phyloP scores from a whole-genome alignment of 2,888 invertebrate genomes.

The Hyalella azteca region DNA sequence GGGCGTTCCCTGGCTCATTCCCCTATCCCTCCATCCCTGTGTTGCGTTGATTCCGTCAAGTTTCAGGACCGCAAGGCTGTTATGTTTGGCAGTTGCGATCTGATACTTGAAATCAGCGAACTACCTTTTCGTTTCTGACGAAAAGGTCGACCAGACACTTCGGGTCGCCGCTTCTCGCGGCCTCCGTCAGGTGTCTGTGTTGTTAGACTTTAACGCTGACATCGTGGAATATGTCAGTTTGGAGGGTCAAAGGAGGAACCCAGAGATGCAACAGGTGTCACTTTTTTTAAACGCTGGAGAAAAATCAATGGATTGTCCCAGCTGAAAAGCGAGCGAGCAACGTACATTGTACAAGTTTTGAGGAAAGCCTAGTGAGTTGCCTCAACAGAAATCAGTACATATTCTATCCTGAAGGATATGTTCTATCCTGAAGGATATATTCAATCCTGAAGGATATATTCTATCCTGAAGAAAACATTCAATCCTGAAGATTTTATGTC shows the following conservation, averaged over 20 bases:
- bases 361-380: conserved; percentile 24
- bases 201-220: neutral
- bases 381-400: neutral
- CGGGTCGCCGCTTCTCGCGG: neutral
- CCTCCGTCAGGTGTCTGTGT: neutral
- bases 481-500: neutral
- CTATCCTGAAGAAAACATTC: neutral
- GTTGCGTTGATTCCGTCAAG: neutral
- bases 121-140: neutral
- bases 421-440: neutral
- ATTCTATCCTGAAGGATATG: neutral
- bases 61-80: neutral
- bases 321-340: conserved; percentile 2
- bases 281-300: neutral
- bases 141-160: neutral
- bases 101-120: neutral
- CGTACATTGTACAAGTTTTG: neutral
- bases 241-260: neutral
- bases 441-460: too few relatives aligned
- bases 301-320: conserved; percentile 9
- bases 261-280: neutral
- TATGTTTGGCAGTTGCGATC: neutral
- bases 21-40: conserved; percentile 28
- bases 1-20: neutral
- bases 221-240: neutral